A percentile compares a stretch with the other conserved stretches of the same genome.
phyloP scores from a whole-genome alignment of 2,888 invertebrate species.

The Doris montereyensis region DNA sequence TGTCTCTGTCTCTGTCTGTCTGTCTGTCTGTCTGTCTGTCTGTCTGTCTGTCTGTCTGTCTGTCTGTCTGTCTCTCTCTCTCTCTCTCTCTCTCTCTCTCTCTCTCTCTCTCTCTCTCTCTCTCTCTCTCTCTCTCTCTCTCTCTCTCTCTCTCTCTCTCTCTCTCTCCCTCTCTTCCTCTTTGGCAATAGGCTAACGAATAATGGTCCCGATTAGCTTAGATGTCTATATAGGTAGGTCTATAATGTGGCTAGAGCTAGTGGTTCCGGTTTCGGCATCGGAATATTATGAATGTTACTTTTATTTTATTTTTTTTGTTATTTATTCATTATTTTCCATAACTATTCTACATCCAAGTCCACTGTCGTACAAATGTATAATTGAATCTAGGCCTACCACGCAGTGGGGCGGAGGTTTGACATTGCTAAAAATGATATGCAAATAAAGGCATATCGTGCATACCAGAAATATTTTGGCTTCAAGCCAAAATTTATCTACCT shows the following conservation, averaged over 20 bases:
- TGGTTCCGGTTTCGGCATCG: no score
- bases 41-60: background rate
- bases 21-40: background rate
- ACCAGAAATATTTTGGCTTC: no score
- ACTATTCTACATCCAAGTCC: background rate
- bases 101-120: conserved; percentile 30
- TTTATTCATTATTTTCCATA: background rate
- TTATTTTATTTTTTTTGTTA: background rate
- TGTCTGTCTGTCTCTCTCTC: background rate
- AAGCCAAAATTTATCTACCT: no score
- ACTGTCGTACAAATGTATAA: background rate
- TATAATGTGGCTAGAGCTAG: no score
- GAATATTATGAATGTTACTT: no score
- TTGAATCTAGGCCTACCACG: background rate
- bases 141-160: background rate
- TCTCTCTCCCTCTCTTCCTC: background rate
- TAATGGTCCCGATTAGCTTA: no score
- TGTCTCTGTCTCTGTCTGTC: conserved; percentile 39
- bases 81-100: background rate
- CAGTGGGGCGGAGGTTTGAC: background rate
- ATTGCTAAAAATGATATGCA: no score
- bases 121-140: conserved; percentile 25
- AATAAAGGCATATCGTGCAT: no score
- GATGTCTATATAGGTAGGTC: no score
- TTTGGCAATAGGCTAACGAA: background rate